A percentile compares a stretch with the other conserved stretches of the same genome.
These are phyloP conservation scores for Apistogramma diplotaenia DNA, from an alignment of 2,113 vertebrate species.

Conservation along the genomic window DNA sequence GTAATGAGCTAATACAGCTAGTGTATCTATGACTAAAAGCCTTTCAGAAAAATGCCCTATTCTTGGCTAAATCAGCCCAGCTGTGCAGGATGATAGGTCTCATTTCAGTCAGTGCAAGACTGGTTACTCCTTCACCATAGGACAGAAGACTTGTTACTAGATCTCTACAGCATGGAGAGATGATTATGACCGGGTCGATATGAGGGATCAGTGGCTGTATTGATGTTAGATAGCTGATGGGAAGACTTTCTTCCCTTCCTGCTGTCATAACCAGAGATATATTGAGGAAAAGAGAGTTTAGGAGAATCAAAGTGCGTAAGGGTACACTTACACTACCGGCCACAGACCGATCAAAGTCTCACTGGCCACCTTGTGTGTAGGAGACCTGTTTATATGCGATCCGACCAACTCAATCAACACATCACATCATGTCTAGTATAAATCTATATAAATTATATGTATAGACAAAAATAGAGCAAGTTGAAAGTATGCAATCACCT, in stretches of 20 bases:
- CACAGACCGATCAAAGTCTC: not conserved
- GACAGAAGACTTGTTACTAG: constrained; percentile 32
- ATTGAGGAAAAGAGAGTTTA: not conserved
- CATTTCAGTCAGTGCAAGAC: constrained; percentile 36
- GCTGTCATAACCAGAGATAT: constrained; percentile 16
- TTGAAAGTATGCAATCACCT: constrained; percentile 23
- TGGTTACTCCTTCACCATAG: constrained; percentile 25
- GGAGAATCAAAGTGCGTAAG: not conserved
- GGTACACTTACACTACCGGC: not conserved
- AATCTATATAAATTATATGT: not conserved
- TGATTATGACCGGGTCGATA: constrained; percentile 58
- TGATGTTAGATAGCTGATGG: constrained; percentile 39
- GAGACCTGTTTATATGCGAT: constrained; percentile 25
- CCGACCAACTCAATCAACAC: constrained; percentile 16
- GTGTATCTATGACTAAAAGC: constrained; percentile 37
- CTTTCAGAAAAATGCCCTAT: constrained; percentile 45
- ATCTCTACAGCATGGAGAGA: constrained; percentile 28
- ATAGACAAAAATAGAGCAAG: not conserved
- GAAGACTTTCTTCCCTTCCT: not conserved
- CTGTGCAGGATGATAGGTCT: constrained; percentile 45
- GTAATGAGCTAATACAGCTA: constrained; percentile 59
- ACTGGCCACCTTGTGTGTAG: not conserved
- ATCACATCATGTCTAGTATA: not conserved
- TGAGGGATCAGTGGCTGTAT: constrained; percentile 36
- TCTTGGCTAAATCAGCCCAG: constrained; percentile 45